A percentile compares a stretch with the other conserved stretches of the same genome.
Conservation (phyloP, 1,140 invertebrate genomes). For the Potamilus streckersoni region DNA sequence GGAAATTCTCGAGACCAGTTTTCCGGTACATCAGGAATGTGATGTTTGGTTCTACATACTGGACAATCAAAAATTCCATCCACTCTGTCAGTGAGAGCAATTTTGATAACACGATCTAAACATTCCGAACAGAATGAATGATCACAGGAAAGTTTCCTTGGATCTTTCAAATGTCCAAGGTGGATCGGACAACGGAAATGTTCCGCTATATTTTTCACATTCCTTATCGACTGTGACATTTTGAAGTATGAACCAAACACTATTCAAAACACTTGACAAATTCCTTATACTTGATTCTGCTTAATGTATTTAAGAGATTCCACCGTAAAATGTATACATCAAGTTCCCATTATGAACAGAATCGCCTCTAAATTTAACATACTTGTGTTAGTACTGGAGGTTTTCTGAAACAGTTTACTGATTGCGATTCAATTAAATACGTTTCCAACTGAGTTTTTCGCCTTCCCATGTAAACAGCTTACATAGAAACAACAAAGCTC, state of each 20-base stretch:
- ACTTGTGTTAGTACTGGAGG: too few relatives aligned
- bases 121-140: constrained; percentile 31
- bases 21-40: constrained; percentile 13
- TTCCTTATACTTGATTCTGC: too few relatives aligned
- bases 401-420: too few relatives aligned
- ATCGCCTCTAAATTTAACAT: too few relatives aligned
- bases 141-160: constrained; percentile 22
- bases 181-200: constrained; percentile 33
- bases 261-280: too few relatives aligned
- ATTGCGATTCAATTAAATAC: too few relatives aligned
- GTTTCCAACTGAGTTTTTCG: too few relatives aligned
- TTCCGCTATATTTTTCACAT: constrained; percentile 30
- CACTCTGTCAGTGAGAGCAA: constrained; percentile 8
- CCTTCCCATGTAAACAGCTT: too few relatives aligned
- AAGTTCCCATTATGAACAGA: too few relatives aligned
- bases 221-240: constrained; percentile 27
- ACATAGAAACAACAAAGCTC: too few relatives aligned
- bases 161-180: constrained; percentile 24
- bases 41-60: constrained; percentile 21
- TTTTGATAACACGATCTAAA: constrained; percentile 25
- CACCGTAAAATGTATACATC: too few relatives aligned
- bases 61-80: constrained; percentile 32
- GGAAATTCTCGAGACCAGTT: constrained; percentile 29
- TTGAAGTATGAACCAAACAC: neutral
- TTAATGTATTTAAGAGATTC: too few relatives aligned